A percentile compares a stretch with the other conserved stretches of the same genome.
Conservation (phyloP, 2,797 vertebrate species). For the Gambelia wislizenii region DNA sequence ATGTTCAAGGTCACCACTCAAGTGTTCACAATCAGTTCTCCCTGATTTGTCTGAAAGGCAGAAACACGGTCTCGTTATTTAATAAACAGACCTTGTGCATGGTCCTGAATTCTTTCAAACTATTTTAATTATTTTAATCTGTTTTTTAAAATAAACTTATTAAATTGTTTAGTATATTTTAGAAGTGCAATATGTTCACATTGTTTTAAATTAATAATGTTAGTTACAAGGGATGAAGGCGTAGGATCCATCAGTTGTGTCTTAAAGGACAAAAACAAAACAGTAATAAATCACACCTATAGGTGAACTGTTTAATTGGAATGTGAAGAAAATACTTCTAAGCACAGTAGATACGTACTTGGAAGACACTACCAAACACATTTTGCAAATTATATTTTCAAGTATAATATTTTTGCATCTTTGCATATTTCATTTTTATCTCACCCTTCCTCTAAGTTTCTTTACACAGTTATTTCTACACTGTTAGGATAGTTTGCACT, state of each 20-base stretch:
- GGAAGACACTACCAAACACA: neutral
- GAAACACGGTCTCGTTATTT: too few species aligned
- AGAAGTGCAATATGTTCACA: too few species aligned
- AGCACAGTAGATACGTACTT: neutral
- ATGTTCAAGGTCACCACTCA: too few species aligned
- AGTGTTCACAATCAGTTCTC: too few species aligned
- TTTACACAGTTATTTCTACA: neutral
- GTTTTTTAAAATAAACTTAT: too few species aligned
- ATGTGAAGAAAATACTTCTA: neutral
- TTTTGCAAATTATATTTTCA: neutral
- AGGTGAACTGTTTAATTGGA: neutral
- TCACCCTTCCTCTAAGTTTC: neutral
- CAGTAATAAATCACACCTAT: neutral
- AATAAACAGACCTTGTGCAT: too few species aligned
- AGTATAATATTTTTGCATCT: neutral
- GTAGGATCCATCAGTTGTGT: neutral
- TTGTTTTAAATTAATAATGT: neutral
- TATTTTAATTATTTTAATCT: too few species aligned
- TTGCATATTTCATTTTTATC: neutral
- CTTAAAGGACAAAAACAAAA: neutral
- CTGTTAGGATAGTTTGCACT: neutral
- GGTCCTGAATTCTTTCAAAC: too few species aligned
- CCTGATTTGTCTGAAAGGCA: too few species aligned
- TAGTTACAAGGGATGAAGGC: neutral
- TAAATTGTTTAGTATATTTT: too few species aligned